Evolutionary conservation across 1,140 invertebrate species (phyloP), one percentile per base, ranked within the genome.

Genomic region (Leptopilina boulardi): DNA sequence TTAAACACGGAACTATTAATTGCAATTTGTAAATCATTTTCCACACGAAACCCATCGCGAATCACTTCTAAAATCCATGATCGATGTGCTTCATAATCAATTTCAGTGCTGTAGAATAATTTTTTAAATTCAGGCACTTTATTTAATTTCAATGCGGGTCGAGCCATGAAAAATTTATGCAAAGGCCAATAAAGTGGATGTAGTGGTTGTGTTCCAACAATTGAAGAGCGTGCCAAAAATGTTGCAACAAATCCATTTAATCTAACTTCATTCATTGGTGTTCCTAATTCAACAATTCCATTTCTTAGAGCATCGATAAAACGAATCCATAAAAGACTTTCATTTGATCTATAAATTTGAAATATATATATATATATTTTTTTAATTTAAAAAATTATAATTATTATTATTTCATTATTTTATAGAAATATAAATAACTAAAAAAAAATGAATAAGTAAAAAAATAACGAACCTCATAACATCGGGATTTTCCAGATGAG

Each of bases 101-200:
- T 87, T 70, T 94, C 93, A 5, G 93, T 92, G 77, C 94, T 95
- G 78, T 96, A 93, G 77, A 96, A 93, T 13, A 96, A 91, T 73
- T 93, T 94, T 38, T 95, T 92, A 77, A 96, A 94, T 88, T 96
- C 96, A 5, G 96, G 95, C n/a, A 96, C 93, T n/a, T 93, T 92
- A 3, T 91, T 91, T 1, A 96, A 88, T 86, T 96, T 93, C 5
- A 96, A 87, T 10, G 91, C 90, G 41, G 94, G 92, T 87, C 95
- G 96, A 0, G 94, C 93, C 83, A 94, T 92, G 9, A 96, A 86
- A 88, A 95, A 96, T 71, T 93, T 92, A 72, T 94, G 94, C 0
- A 96, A 87, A 3, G 93, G 92, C 72, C 91, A 90, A 83, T 95
- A 96, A 77, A 97, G 91, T 1, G 93, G 91, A 82, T 96, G 91